Conservation (phyloP, 1,140 invertebrate genomes). For the Lucilia sericata region DNA sequence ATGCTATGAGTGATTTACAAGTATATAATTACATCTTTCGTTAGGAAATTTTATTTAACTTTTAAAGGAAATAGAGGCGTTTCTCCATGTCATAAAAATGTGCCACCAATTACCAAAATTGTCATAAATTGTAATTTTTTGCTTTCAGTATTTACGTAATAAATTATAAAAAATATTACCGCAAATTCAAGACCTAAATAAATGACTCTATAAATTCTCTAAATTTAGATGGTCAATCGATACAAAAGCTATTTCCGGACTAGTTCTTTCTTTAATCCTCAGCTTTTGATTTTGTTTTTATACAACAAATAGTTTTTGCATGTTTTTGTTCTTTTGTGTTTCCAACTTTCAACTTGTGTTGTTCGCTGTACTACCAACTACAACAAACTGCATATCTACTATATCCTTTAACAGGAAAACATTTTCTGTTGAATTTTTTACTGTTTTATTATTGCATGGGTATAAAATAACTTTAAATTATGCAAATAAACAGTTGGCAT, state of each 20-base stretch:
- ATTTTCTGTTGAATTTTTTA: not conserved
- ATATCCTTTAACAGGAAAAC: conserved; percentile 3
- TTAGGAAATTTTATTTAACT: not conserved
- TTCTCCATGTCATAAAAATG: not conserved
- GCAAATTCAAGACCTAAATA: conserved; percentile 5
- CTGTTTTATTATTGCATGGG: not conserved
- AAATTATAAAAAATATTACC: not conserved
- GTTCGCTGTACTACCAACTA: too few species aligned
- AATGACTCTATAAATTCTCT: not conserved
- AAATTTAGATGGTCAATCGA: conserved; percentile 12
- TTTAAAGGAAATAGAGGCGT: not conserved
- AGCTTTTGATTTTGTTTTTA: not conserved
- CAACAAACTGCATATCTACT: not conserved
- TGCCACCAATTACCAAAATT: not conserved
- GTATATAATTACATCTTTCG: too few species aligned
- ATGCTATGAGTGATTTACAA: too few species aligned
- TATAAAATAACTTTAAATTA: conserved; percentile 4
- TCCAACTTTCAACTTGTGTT: not conserved
- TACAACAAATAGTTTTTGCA: not conserved
- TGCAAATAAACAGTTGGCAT: conserved; percentile 19
- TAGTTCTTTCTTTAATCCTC: not conserved
- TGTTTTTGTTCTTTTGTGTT: not conserved
- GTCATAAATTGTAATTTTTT: not conserved
- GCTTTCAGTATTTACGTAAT: not conserved
- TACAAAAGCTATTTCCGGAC: conserved; percentile 5